These are phyloP conservation scores for Belgica antarctica DNA, from an alignment of 2,888 invertebrate species.

Conservation along the genomic window DNA sequence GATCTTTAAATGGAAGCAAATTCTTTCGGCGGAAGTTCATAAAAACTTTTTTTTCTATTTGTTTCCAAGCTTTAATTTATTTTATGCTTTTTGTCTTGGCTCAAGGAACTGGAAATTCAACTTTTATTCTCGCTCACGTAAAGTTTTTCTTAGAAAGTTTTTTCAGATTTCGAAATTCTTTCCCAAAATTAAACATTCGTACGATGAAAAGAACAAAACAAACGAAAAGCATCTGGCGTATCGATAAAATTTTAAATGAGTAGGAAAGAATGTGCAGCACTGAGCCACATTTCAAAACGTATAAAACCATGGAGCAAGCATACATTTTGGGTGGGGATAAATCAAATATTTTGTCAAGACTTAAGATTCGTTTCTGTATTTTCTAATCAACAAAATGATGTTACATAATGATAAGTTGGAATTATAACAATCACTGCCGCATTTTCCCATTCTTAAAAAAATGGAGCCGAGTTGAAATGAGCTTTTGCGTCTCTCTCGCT, in stretches of 20 bases:
- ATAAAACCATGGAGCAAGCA: constrained; percentile 1
- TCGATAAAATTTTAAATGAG: constrained; percentile 23
- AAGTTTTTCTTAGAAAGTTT: too few species aligned
- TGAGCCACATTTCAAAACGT: constrained; percentile 1
- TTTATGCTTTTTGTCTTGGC: not conserved
- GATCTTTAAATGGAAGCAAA: not conserved
- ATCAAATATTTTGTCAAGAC: too few species aligned
- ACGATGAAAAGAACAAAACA: not conserved
- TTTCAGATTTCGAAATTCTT: not conserved
- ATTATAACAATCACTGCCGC: not conserved
- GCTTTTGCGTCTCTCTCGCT: not conserved
- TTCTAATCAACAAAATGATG: too few species aligned
- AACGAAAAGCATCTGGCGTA: constrained; percentile 18
- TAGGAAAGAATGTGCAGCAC: constrained; percentile 15
- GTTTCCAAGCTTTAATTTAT: not conserved
- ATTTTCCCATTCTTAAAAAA: not conserved
- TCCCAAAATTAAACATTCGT: not conserved
- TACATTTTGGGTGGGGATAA: not conserved
- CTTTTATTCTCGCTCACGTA: not conserved
- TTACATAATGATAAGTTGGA: too few species aligned
- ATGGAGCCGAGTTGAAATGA: not conserved
- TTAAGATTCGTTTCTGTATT: too few species aligned
- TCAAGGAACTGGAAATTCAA: too few species aligned
- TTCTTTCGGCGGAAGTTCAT: constrained; percentile 10
- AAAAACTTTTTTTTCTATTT: too few species aligned